Base-by-base conservation (phyloP, 1,140 invertebrate species). In the Drosophila carrolli region DNA sequence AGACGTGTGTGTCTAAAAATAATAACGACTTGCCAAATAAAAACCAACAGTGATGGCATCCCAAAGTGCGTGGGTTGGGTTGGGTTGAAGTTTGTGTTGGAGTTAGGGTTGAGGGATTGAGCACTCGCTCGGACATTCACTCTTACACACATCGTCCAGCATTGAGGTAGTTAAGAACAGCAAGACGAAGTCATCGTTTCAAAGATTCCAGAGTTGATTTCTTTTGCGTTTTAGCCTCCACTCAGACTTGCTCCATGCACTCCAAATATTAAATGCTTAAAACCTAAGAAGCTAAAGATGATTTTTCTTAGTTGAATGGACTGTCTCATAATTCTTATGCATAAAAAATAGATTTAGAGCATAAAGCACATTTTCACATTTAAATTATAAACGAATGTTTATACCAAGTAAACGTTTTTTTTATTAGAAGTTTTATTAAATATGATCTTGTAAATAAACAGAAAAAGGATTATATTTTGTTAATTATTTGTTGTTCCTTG, bases 1-100 rank as follows among this genome's bases (percentile, higher is more conserved):
- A 53, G 53, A 78, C 57, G 70, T 83, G 47, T 74, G 53, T 81
- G 82, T 86, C 78, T 75, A 75, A 88, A 88, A 85, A 72, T 88
- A 88, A 88, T 88, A 88, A 88, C 80, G 81, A 88, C 76, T 89
- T 88, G 68, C 76, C 84, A 88, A 88, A 89, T 89, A 88, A 89
- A 86, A 80, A 56, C 75, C 61, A 79, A 57, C 61, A 70, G 37
- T 23, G 53, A 38, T 68, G 53, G 55, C 14, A 48, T 44, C 38
- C 66, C 66, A 86, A 88, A 88, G 66, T 80, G 77, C 60, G 76
- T 84, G 80, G 79, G 73, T 40, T 72, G 79, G 68, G 53, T 73
- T 47, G 59, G 16, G 35, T 13, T 13, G 16, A 35, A 56, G 53
- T 56, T 47, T 32, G 35, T 65, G 51, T 61, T 50, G 56, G 37